Conservation (phyloP, 2,113 vertebrate genomes). For the Sylvietta virens region DNA sequence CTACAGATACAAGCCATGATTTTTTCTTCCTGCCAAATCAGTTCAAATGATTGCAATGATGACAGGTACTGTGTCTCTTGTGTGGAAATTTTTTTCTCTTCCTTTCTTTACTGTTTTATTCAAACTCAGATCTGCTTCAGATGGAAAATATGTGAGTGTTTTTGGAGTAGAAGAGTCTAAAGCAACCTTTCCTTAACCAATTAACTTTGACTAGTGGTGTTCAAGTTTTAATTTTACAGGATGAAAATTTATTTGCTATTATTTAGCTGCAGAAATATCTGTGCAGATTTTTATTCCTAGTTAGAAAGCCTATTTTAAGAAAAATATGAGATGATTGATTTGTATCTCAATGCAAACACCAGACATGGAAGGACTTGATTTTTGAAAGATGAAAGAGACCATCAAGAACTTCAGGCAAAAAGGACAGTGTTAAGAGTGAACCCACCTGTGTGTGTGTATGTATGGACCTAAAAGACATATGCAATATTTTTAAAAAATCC, state of each 20-base stretch:
- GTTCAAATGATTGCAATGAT: not conserved
- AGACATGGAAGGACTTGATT: not conserved
- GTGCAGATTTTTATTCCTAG: not conserved
- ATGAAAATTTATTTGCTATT: not conserved
- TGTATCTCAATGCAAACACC: not conserved
- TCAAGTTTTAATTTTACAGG: not conserved
- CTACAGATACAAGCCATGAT: not conserved
- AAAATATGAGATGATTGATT: not conserved
- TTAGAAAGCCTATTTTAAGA: not conserved
- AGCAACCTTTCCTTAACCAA: not conserved
- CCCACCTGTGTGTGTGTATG: accelerated
- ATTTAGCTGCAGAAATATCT: not conserved
- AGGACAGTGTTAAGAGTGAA: not conserved
- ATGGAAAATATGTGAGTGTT: not conserved
- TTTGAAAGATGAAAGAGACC: not conserved
- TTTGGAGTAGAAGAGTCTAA: not conserved
- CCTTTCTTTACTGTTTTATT: not conserved
- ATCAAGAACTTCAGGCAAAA: not conserved
- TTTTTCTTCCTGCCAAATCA: not conserved
- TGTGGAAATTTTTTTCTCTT: not conserved
- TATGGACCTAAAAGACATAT: not conserved
- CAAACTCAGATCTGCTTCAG: not conserved
- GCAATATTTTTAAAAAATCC: not conserved
- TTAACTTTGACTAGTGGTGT: not conserved
- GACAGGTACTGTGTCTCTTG: accelerated